Conservation (phyloP, 2,113 vertebrate genomes). For the Mola mola region DNA sequence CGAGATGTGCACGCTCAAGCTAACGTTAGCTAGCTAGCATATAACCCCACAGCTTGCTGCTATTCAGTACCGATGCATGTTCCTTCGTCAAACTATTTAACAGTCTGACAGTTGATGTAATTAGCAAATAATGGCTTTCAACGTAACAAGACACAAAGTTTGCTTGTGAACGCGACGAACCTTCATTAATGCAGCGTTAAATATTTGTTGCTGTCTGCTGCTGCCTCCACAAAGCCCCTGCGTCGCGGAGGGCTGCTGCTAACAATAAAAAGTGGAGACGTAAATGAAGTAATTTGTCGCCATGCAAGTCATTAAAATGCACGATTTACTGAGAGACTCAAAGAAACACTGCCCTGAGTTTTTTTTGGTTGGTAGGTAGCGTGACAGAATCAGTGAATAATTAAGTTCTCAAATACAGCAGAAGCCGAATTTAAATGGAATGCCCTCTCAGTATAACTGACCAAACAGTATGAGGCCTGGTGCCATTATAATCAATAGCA, state of each 20-base stretch:
- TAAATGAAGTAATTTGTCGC: background rate
- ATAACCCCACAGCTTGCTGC: constrained; percentile 18
- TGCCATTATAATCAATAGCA: too few species aligned
- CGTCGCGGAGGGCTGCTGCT: constrained; percentile 9
- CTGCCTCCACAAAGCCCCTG: background rate
- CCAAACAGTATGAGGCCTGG: too few species aligned
- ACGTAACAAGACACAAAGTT: fast-evolving
- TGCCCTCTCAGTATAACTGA: too few species aligned
- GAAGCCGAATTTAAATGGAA: too few species aligned
- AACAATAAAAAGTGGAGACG: constrained; percentile 45
- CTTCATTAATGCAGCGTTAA: too few species aligned
- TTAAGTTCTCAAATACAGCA: background rate
- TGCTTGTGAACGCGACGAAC: too few species aligned
- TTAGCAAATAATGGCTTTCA: fast-evolving
- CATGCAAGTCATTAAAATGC: background rate
- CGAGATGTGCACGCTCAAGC: constrained; percentile 35
- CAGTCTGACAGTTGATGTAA: background rate
- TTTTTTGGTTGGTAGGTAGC: too few species aligned
- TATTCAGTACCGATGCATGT: constrained; percentile 14
- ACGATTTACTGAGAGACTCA: background rate
- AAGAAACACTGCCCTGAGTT: too few species aligned
- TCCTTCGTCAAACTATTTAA: background rate
- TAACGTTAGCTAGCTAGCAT: constrained; percentile 52
- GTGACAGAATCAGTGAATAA: too few species aligned
- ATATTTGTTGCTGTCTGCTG: too few species aligned